A percentile compares a stretch with the other conserved stretches of the same genome.
These are phyloP conservation scores for Drosophila jambulina DNA, from an alignment of 1,140 invertebrate genomes.

Conservation along the genomic window DNA sequence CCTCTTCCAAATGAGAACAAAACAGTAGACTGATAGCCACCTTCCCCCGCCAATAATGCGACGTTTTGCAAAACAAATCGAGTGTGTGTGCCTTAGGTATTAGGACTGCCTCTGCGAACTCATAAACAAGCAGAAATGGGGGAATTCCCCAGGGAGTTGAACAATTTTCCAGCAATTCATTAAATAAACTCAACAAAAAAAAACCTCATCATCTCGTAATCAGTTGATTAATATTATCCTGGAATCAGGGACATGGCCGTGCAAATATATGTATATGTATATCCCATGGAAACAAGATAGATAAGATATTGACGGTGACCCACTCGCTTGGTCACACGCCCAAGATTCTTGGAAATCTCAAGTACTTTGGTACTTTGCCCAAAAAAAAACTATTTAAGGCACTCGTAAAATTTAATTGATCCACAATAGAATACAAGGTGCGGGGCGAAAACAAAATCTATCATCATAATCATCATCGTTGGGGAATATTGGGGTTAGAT, in stretches of 20 bases:
- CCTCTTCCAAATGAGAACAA: slow-evolving; percentile 22
- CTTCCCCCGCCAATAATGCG: slow-evolving; percentile 1
- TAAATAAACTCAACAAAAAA: background rate
- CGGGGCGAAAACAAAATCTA: slow-evolving; percentile 44
- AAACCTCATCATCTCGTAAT: background rate
- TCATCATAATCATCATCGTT: slow-evolving; percentile 14
- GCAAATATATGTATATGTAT: background rate
- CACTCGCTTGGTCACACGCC: slow-evolving; percentile 33
- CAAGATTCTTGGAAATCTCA: slow-evolving; percentile 30
- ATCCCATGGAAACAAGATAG: slow-evolving; percentile 47
- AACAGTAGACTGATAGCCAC: slow-evolving; percentile 9
- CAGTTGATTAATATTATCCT: slow-evolving; percentile 14
- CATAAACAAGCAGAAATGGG: background rate
- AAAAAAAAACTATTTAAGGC: slow-evolving; percentile 36
- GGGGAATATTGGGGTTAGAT: slow-evolving; percentile 30
- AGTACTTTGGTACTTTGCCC: slow-evolving; percentile 28
- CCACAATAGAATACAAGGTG: slow-evolving; percentile 19
- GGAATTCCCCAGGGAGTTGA: background rate
- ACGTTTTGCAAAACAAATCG: slow-evolving; percentile 41
- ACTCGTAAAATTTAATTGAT: slow-evolving; percentile 65
- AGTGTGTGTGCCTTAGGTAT: slow-evolving; percentile 33
- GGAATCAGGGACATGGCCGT: slow-evolving; percentile 3
- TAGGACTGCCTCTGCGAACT: background rate
- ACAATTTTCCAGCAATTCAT: no score
- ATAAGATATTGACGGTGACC: slow-evolving; percentile 40